phyloP scores from a whole-genome alignment of 1,140 invertebrate species.

The Drosophila tsacasi region DNA sequence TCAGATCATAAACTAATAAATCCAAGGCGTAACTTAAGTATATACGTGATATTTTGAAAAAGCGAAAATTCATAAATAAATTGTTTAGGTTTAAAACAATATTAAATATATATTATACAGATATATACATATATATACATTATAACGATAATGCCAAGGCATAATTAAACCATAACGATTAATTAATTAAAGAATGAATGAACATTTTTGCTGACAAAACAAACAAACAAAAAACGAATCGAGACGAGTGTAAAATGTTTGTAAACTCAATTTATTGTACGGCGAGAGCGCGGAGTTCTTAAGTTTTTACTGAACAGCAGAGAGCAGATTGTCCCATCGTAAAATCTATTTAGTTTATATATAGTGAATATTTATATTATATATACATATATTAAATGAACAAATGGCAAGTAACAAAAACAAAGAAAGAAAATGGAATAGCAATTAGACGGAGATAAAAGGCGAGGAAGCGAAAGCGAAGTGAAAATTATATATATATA shows the following conservation, averaged over 20 bases:
- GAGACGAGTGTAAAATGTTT: conserved; percentile 58
- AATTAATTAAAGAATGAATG: conserved; percentile 62
- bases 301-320: conserved; percentile 68
- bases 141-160: conserved; percentile 59
- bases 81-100: conserved; percentile 78
- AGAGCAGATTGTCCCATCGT: conserved; percentile 78
- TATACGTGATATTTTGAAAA: conserved; percentile 84
- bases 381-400: conserved; percentile 70
- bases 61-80: conserved; percentile 82
- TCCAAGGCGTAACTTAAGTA: conserved; percentile 84
- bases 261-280: conserved; percentile 75
- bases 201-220: conserved; percentile 76
- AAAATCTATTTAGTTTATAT: conserved; percentile 83
- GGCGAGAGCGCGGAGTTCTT: conserved; percentile 56
- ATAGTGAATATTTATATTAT: conserved; percentile 67
- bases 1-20: conserved; percentile 70
- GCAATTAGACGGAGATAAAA: conserved; percentile 39
- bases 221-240: conserved; percentile 29
- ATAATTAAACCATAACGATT: conserved; percentile 64
- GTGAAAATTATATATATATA: conserved; percentile 56
- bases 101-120: conserved; percentile 64
- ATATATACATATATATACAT: conserved; percentile 60
- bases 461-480: conserved; percentile 15
- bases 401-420: conserved; percentile 59
- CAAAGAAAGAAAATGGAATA: conserved; percentile 34